Evolutionary conservation across 2,797 vertebrate species (phyloP).

Genomic region (Labeo calbasu): DNA sequence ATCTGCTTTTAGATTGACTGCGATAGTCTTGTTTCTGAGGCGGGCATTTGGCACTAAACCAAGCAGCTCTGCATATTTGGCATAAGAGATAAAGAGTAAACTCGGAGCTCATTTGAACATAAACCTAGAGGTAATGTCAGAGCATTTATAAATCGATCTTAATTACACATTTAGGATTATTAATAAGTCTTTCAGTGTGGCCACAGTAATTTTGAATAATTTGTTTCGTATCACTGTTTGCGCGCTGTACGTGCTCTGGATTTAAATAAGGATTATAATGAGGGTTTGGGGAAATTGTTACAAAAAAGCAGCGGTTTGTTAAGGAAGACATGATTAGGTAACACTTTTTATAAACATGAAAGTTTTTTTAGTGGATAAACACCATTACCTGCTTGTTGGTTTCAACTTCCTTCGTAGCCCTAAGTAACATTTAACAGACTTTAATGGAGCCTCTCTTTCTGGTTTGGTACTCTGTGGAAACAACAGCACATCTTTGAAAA

Average conservation of each 20-base stretch:
- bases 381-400: slow-evolving; percentile 87
- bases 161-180: slow-evolving; percentile 57
- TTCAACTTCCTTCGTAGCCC: slow-evolving; percentile 93
- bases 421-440: slow-evolving; percentile 87
- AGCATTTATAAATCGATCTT: slow-evolving; percentile 65
- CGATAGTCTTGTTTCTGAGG: slow-evolving; percentile 29
- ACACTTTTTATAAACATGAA: not conserved
- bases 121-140: slow-evolving; percentile 42
- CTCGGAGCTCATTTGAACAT: slow-evolving; percentile 43
- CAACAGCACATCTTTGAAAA: slow-evolving; percentile 4
- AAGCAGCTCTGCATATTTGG: slow-evolving; percentile 50
- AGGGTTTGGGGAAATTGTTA: slow-evolving; percentile 31
- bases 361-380: not conserved
- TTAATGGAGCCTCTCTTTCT: slow-evolving; percentile 84
- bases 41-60: slow-evolving; percentile 45
- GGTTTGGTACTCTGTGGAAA: slow-evolving; percentile 86
- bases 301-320: slow-evolving; percentile 11
- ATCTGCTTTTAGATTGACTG: slow-evolving; percentile 47
- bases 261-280: slow-evolving; percentile 20
- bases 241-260: slow-evolving; percentile 9
- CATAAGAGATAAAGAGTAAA: slow-evolving; percentile 33
- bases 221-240: slow-evolving; percentile 28
- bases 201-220: slow-evolving; percentile 55
- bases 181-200: slow-evolving; percentile 47
- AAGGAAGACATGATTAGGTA: not conserved